Evolutionary conservation across 2,888 invertebrate genomes (phyloP).

Genomic region (Apotomis turbidana): DNA sequence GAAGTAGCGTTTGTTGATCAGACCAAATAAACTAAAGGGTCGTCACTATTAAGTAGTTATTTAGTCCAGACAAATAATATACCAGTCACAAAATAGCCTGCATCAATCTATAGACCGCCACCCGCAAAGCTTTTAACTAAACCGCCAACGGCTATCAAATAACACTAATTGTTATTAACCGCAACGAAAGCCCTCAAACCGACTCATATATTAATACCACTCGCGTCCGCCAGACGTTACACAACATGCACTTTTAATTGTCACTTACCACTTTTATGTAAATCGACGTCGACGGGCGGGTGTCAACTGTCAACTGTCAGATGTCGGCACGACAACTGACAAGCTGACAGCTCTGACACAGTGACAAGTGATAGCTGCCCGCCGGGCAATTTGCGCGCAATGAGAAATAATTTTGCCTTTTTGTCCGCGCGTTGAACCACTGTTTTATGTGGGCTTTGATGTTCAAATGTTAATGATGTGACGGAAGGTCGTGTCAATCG

Average conservation of each 20-base stretch:
- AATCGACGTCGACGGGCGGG: slow-evolving; percentile 68
- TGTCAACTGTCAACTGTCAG: slow-evolving; percentile 58
- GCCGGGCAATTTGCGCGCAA: slow-evolving; percentile 72
- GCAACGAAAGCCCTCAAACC: background rate
- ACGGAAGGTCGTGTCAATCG: slow-evolving; percentile 1
- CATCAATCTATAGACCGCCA: background rate
- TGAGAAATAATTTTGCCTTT: slow-evolving; percentile 59
- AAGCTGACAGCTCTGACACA: slow-evolving; percentile 68
- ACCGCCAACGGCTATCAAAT: slow-evolving; percentile 1
- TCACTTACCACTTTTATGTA: slow-evolving; percentile 76
- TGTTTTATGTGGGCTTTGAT: slow-evolving; percentile 39
- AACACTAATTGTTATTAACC: slow-evolving; percentile 7
- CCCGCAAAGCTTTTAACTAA: background rate
- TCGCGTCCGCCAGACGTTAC: slow-evolving; percentile 44
- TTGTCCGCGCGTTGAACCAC: slow-evolving; percentile 47
- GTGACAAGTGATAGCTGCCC: slow-evolving; percentile 68
- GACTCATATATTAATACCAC: slow-evolving; percentile 23
- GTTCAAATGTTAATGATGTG: slow-evolving; percentile 35
- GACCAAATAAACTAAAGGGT: no score
- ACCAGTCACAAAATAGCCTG: background rate
- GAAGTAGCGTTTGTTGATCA: background rate
- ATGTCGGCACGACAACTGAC: slow-evolving; percentile 60
- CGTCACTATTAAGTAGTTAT: no score
- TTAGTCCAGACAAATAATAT: background rate
- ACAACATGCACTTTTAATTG: slow-evolving; percentile 68